Evolutionary conservation across 2,888 invertebrate species (phyloP), one percentile per base, ranked within the genome.

Genomic region (Mesochorus sp.): DNA sequence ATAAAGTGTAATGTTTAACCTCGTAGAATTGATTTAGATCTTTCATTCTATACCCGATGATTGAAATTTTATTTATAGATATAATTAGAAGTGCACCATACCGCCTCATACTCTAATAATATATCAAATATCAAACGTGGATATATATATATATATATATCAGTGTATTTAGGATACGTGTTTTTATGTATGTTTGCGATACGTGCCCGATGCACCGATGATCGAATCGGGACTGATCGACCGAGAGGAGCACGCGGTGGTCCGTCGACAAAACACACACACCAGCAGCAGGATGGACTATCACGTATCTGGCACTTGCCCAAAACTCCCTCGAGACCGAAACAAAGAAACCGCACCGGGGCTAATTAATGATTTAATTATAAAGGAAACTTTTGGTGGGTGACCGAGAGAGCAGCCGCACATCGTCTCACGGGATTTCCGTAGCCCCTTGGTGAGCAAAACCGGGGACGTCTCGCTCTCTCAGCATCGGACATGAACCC

Each of bases 281-380:
- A 28, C 53, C 12, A 12, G 14, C 21, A 37, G 24, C 37, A 10
- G 47, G 26, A 26, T 14, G 24, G 57, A 42, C n/a, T 67, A 71
- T 67, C 73, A 59, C 68, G 55, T 66, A 68, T 42, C 68, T 76
- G 79, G 78, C 80, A 49, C 64, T 75, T 57, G 51, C 77, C 80
- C 78, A 80, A 78, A 19, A 73, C 70, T 75, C 66, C 44, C 55
- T 21, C 4, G 55, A 21, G 64, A 64, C 57, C 47, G 76, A 81
- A 84, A 82, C 79, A 79, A 82, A 82, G 84, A 84, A 85, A 85
- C 67, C n/a, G n/a, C 72, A 59, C 53, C 61, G 61, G 37, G 79
- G 67, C 83, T 86, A 88, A 88, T 88, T 87, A 88, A 86, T 88
- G 88, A 88, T 88, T 88, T 85, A 88, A 88, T 88, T 88, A 87